phyloP scores from a whole-genome alignment of 2,888 invertebrate species.

The Tiliacea aurago region DNA sequence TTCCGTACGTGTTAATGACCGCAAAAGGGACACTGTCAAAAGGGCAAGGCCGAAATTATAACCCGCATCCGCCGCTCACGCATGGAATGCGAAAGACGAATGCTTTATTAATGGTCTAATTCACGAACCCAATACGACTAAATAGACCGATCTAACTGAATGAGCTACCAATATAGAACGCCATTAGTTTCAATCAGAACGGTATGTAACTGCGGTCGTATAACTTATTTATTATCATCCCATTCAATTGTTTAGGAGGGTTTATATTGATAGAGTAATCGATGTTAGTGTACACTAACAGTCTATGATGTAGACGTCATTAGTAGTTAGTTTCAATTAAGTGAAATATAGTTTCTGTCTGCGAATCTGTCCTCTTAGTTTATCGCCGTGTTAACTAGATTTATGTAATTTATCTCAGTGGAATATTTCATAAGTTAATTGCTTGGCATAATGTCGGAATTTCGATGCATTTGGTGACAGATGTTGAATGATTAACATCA shows the following conservation, averaged over 20 bases:
- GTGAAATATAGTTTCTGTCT: conserved; percentile 38
- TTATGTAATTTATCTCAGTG: conserved; percentile 21
- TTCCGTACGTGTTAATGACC: neutral
- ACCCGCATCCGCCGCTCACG: conserved; percentile 27
- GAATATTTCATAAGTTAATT: conserved; percentile 43
- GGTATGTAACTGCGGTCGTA: conserved; percentile 68
- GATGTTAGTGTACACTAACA: conserved; percentile 54
- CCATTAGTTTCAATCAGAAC: conserved; percentile 78
- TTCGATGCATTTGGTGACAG: conserved; percentile 7
- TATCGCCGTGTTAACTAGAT: conserved; percentile 32
- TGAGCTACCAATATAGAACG: conserved; percentile 55
- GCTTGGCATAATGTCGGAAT: conserved; percentile 11
- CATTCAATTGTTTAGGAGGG: conserved; percentile 72
- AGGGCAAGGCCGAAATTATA: conserved; percentile 16
- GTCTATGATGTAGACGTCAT: conserved; percentile 47
- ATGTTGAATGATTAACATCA: conserved; percentile 11
- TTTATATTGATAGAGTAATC: conserved; percentile 67
- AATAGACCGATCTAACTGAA: conserved; percentile 61
- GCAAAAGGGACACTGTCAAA: conserved; percentile 13
- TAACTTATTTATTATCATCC: conserved; percentile 75
- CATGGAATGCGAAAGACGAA: conserved; percentile 46
- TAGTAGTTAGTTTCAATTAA: conserved; percentile 43
- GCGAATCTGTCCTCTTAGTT: conserved; percentile 21
- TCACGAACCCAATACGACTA: conserved; percentile 49
- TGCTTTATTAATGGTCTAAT: conserved; percentile 54